These are phyloP conservation scores for Ceratina calcarata DNA, from an alignment of 1,140 invertebrate species.

Conservation along the genomic window DNA sequence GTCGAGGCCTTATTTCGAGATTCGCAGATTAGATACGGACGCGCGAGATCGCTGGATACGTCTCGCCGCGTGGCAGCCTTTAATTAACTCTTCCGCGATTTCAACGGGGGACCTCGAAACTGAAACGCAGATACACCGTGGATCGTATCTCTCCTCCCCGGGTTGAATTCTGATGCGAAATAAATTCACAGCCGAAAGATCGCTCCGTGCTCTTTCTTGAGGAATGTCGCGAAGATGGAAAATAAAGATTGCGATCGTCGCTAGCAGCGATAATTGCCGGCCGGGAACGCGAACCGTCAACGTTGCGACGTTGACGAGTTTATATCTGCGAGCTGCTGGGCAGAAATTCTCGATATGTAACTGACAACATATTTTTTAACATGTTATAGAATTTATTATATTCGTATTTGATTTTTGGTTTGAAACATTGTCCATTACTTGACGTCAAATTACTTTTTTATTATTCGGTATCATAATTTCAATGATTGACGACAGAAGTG, in stretches of 20 bases:
- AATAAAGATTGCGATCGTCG: slow-evolving; percentile 28
- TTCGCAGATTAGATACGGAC: slow-evolving; percentile 35
- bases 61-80: slow-evolving; percentile 19
- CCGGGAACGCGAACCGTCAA: background rate
- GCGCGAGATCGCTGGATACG: slow-evolving; percentile 39
- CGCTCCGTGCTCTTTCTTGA: background rate
- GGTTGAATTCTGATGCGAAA: slow-evolving; percentile 25
- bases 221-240: slow-evolving; percentile 37
- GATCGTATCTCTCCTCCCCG: slow-evolving; percentile 28
- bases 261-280: slow-evolving; percentile 16
- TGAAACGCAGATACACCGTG: background rate
- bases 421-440: too few relatives aligned
- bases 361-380: too few relatives aligned
- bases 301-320: slow-evolving; percentile 9
- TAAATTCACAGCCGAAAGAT: slow-evolving; percentile 27
- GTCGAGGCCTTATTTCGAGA: slow-evolving; percentile 40
- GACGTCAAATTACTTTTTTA: too few relatives aligned
- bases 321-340: background rate
- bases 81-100: slow-evolving; percentile 51
- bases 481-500: background rate
- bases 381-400: too few relatives aligned
- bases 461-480: too few relatives aligned
- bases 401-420: too few relatives aligned
- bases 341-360: background rate
- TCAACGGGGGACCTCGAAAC: slow-evolving; percentile 26